These are phyloP conservation scores for Columba livia DNA, from an alignment of 2,113 vertebrate species.

Conservation along the genomic window DNA sequence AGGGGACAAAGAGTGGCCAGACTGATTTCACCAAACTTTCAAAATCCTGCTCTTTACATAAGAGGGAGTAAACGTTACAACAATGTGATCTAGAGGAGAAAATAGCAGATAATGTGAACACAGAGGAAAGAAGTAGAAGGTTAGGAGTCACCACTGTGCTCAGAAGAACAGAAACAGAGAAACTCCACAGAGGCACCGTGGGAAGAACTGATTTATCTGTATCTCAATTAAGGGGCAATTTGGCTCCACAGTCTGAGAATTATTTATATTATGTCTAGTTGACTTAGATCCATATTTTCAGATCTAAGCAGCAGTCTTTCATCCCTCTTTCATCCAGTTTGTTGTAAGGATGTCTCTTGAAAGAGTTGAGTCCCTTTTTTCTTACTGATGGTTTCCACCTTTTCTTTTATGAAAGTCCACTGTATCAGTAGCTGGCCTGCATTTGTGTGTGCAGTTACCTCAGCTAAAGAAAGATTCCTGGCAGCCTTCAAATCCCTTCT, in stretches of 20 bases:
- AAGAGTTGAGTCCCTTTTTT: background rate
- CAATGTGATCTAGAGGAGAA: background rate
- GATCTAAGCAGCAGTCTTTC: background rate
- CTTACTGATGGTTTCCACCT: background rate
- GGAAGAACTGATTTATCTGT: background rate
- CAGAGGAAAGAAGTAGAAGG: background rate
- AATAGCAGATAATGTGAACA: background rate
- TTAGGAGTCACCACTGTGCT: background rate
- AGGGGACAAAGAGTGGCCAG: background rate
- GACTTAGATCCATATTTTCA: background rate
- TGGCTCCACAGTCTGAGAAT: background rate
- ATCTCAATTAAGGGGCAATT: background rate
- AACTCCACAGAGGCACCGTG: rapidly evolving
- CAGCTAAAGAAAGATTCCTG: background rate
- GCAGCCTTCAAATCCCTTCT: background rate
- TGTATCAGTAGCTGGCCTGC: background rate
- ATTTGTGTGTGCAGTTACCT: background rate
- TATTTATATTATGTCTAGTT: background rate
- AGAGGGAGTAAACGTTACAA: background rate
- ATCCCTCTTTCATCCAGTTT: background rate
- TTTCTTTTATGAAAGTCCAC: background rate
- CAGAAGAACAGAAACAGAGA: background rate
- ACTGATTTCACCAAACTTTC: background rate
- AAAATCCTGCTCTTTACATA: background rate
- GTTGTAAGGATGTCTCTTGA: background rate